These are phyloP conservation scores for Sebastes steindachneri DNA, from an alignment of 2,797 vertebrate species.

Conservation along the genomic window DNA sequence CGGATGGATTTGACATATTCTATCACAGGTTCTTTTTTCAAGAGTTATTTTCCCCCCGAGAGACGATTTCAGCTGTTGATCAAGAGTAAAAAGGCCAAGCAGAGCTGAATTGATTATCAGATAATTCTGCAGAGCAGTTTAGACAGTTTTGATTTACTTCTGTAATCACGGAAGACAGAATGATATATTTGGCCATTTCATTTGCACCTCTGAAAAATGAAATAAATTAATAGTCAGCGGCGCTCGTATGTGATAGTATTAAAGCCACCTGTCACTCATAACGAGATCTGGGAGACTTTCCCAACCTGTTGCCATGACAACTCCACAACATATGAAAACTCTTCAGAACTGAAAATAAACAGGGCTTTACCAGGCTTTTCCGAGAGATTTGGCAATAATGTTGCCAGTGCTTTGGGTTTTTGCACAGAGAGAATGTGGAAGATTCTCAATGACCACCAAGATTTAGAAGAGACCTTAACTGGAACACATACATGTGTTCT, in stretches of 20 bases:
- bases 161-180: slow-evolving; percentile 4
- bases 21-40: not conserved
- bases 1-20: slow-evolving; percentile 12
- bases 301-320: slow-evolving; percentile 49
- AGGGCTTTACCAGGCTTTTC: slow-evolving; percentile 26
- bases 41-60: not conserved
- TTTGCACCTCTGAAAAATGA: not conserved
- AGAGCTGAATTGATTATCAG: slow-evolving; percentile 7
- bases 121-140: not conserved
- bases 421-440: not conserved
- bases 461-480: not conserved
- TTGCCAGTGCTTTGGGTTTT: not conserved
- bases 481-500: not conserved
- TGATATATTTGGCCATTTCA: slow-evolving; percentile 3
- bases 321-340: slow-evolving; percentile 33
- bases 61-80: slow-evolving; percentile 21
- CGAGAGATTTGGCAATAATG: not conserved
- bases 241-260: not conserved
- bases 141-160: slow-evolving; percentile 6
- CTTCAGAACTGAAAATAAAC: slow-evolving; percentile 36
- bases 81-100: slow-evolving; percentile 18
- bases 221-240: not conserved
- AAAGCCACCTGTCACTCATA: slow-evolving; percentile 33
- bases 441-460: not conserved
- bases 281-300: slow-evolving; percentile 19